Evolutionary conservation across 2,888 invertebrate species (phyloP).

Genomic region (Sesia bembeciformis): DNA sequence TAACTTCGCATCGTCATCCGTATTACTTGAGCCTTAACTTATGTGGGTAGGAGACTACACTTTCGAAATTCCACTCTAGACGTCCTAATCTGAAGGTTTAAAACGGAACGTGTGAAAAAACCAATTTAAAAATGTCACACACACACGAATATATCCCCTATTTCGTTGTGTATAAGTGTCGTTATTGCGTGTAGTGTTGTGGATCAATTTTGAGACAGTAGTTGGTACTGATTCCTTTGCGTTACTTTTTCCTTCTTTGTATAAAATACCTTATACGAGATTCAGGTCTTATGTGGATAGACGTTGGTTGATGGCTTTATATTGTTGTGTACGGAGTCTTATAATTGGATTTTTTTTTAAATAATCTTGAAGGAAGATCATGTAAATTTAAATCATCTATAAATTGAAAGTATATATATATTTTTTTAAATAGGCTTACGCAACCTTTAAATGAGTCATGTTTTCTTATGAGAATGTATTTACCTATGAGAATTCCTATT

Average conservation of each 20-base stretch:
- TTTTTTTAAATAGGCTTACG: too few species aligned
- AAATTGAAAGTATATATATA: too few species aligned
- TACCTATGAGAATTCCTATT: too few species aligned
- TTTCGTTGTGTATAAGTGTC: slow-evolving; percentile 5
- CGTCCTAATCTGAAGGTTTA: slow-evolving; percentile 6
- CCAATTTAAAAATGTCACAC: slow-evolving; percentile 39
- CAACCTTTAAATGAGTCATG: too few species aligned
- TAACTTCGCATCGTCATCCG: slow-evolving; percentile 72
- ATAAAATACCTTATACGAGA: slow-evolving; percentile 66
- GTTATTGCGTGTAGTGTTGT: slow-evolving; percentile 21
- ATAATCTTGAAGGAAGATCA: too few species aligned
- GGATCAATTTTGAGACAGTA: slow-evolving; percentile 72
- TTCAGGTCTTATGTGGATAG: slow-evolving; percentile 67
- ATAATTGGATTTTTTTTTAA: too few species aligned
- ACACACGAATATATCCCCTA: slow-evolving; percentile 29
- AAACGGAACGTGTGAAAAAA: slow-evolving; percentile 26
- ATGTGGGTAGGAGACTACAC: slow-evolving; percentile 45
- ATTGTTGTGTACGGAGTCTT: too few species aligned
- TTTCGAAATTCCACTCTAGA: slow-evolving; percentile 22
- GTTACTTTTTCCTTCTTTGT: slow-evolving; percentile 72
- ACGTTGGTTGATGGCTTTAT: slow-evolving; percentile 5
- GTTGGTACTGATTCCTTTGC: slow-evolving; percentile 69
- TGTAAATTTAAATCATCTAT: too few species aligned
- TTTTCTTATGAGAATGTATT: too few species aligned
- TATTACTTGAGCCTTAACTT: slow-evolving; percentile 72